These are phyloP conservation scores for Mionectes olivaceus DNA, from an alignment of 2,797 vertebrate species.

Conservation along the genomic window DNA sequence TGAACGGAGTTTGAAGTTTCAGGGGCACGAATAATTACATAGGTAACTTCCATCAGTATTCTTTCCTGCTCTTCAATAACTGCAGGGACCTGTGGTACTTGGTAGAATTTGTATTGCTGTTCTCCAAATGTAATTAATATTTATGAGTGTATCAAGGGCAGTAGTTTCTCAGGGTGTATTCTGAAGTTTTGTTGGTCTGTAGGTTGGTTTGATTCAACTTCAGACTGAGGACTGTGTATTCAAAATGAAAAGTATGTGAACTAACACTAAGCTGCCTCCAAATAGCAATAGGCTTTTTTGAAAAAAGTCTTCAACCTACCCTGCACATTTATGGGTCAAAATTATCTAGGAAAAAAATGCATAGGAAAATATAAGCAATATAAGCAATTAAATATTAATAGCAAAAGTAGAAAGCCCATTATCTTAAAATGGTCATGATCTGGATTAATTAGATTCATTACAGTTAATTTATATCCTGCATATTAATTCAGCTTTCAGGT, in stretches of 20 bases:
- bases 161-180: conserved; percentile 1
- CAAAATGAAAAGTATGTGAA: background rate
- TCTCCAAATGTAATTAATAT: conserved; percentile 34
- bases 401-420: background rate
- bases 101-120: background rate
- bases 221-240: background rate
- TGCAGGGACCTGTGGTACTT: background rate
- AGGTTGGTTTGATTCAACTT: background rate
- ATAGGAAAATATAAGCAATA: background rate
- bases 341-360: background rate
- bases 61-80: background rate
- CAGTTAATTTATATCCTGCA: conserved; percentile 4
- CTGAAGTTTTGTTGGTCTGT: background rate
- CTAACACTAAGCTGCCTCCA: background rate
- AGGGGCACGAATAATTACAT: background rate
- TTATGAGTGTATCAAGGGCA: background rate
- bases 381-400: background rate
- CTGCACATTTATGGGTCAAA: background rate
- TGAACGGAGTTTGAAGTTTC: background rate
- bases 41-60: background rate
- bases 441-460: background rate
- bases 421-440: background rate
- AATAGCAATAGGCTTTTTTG: background rate
- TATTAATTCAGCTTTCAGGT: conserved; percentile 48
- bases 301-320: background rate